phyloP scores from a whole-genome alignment of 2,888 invertebrate genomes.

The Eurytoma californica region DNA sequence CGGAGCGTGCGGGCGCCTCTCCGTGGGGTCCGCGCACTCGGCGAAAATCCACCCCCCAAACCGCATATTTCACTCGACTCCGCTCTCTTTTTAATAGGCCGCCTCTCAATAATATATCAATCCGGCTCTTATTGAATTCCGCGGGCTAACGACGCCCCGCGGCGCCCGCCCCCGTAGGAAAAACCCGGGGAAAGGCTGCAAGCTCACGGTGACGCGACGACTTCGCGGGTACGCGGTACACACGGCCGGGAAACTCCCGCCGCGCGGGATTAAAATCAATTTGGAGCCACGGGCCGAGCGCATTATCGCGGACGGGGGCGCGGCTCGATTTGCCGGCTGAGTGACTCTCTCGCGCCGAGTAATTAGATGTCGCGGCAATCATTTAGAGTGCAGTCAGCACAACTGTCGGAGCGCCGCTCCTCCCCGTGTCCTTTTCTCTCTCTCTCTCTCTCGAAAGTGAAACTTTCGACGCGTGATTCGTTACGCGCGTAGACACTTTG shows the following conservation, averaged over 20 bases:
- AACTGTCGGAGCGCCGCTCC: too few species aligned
- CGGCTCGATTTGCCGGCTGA: slow-evolving; percentile 15
- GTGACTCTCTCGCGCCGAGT: slow-evolving; percentile 9
- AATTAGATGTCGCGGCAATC: too few species aligned
- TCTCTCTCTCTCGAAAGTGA: too few species aligned
- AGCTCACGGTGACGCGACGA: neutral
- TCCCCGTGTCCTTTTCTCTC: too few species aligned
- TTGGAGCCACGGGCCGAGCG: neutral
- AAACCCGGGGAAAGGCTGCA: neutral
- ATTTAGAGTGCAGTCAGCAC: too few species aligned
- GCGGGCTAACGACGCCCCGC: slow-evolving; percentile 65
- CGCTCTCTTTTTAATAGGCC: slow-evolving; percentile 69
- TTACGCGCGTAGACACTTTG: too few species aligned
- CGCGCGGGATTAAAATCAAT: too few species aligned
- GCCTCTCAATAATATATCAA: slow-evolving; percentile 72
- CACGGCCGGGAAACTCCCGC: too few species aligned
- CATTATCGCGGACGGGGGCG: neutral
- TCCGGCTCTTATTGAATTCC: slow-evolving; percentile 67
- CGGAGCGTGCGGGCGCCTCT: slow-evolving; percentile 27
- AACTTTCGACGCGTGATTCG: too few species aligned
- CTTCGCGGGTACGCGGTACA: too few species aligned
- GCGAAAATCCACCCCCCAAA: slow-evolving; percentile 58
- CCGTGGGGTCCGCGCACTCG: slow-evolving; percentile 39
- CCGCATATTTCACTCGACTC: slow-evolving; percentile 69
- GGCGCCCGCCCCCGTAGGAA: slow-evolving; percentile 48